phyloP scores from a whole-genome alignment of 2,797 vertebrate genomes.

The Peromyscus nudipes region DNA sequence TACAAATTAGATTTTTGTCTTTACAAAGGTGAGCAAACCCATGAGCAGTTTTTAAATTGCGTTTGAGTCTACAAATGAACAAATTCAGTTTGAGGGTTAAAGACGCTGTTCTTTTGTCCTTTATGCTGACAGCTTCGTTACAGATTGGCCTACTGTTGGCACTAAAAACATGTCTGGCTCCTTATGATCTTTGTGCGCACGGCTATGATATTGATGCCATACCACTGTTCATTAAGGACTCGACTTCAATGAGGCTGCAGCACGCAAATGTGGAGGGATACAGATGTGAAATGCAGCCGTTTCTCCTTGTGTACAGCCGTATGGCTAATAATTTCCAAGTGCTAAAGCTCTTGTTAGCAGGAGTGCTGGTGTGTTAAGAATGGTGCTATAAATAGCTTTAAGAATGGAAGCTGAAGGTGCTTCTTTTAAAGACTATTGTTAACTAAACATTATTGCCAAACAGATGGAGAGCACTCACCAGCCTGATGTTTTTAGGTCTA shows the following conservation, averaged over 20 bases:
- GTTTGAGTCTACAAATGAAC: slow-evolving; percentile 89
- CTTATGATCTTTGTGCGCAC: slow-evolving; percentile 90
- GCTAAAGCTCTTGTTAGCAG: slow-evolving; percentile 90
- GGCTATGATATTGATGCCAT: slow-evolving; percentile 90
- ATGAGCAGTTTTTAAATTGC: slow-evolving; percentile 91
- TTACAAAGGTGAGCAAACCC: slow-evolving; percentile 91
- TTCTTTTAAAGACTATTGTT: slow-evolving; percentile 93
- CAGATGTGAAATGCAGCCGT: slow-evolving; percentile 90
- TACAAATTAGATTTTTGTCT: slow-evolving; percentile 92
- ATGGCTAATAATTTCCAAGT: slow-evolving; percentile 91
- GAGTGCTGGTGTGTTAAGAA: slow-evolving; percentile 90
- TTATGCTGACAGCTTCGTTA: slow-evolving; percentile 91
- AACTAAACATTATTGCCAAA: slow-evolving; percentile 94
- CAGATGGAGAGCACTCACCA: slow-evolving; percentile 96
- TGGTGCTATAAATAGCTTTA: slow-evolving; percentile 91
- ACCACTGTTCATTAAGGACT: slow-evolving; percentile 90
- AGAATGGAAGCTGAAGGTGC: slow-evolving; percentile 93
- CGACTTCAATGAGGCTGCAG: slow-evolving; percentile 90
- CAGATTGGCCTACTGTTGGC: slow-evolving; percentile 90
- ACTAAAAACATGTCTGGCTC: slow-evolving; percentile 91
- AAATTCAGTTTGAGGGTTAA: slow-evolving; percentile 91
- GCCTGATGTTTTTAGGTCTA: slow-evolving; percentile 98
- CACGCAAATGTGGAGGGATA: slow-evolving; percentile 89
- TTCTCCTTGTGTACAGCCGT: slow-evolving; percentile 87
- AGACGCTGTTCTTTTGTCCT: slow-evolving; percentile 91